phyloP scores from a whole-genome alignment of 2,113 vertebrate genomes.

The Genyomyrus donnyi region DNA sequence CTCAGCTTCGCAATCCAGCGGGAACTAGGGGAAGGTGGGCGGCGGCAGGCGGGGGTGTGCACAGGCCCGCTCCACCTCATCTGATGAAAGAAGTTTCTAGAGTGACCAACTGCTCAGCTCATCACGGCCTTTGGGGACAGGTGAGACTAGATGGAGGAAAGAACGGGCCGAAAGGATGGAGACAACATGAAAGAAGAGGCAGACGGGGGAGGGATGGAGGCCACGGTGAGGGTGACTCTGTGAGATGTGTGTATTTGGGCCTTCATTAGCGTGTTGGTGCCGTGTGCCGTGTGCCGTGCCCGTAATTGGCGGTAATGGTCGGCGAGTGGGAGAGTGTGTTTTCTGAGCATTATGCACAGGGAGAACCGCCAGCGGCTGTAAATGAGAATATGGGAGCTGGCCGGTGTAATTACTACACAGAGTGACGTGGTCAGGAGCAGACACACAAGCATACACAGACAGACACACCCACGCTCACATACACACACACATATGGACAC shows the following conservation, averaged over 20 bases:
- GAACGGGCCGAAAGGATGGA: background rate
- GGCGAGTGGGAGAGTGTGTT: background rate
- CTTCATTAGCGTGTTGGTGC: background rate
- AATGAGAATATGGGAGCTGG: constrained; percentile 57
- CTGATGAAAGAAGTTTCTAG: constrained; percentile 4
- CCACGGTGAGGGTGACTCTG: background rate
- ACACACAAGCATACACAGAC: constrained; percentile 9
- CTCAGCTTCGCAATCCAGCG: constrained; percentile 38
- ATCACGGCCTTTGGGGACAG: background rate
- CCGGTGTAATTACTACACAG: constrained; percentile 55
- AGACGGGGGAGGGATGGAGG: background rate
- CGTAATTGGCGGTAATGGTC: background rate
- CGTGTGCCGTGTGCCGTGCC: constrained; percentile 8
- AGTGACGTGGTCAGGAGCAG: constrained; percentile 34
- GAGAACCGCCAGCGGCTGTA: constrained; percentile 52
- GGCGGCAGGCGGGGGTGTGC: background rate
- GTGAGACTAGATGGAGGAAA: background rate
- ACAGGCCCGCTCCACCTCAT: background rate
- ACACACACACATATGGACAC: background rate
- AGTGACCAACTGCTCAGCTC: background rate
- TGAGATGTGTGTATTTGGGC: background rate
- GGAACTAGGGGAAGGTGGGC: background rate
- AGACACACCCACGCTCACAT: background rate
- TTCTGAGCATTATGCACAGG: constrained; percentile 34
- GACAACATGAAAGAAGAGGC: background rate